These are phyloP conservation scores for Microtus pennsylvanicus DNA, from an alignment of 2,113 vertebrate genomes.

Conservation along the genomic window DNA sequence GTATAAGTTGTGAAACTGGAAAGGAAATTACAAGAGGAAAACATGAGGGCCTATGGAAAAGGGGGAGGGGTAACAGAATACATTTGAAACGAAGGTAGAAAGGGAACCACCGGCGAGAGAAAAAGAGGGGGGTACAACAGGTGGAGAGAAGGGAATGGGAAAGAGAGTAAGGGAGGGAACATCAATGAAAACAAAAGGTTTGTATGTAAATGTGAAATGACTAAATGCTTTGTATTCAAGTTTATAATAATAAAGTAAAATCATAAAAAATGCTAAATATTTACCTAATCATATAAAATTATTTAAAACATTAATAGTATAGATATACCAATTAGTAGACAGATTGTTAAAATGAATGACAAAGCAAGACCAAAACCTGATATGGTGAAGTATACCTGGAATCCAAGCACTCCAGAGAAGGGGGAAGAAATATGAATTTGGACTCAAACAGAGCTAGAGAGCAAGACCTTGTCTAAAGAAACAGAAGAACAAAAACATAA, in stretches of 20 bases:
- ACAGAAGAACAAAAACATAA: background rate
- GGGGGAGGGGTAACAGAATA: background rate
- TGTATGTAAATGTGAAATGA: background rate
- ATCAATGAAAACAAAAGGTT: background rate
- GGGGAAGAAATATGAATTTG: background rate
- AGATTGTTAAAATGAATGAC: background rate
- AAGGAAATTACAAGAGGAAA: background rate
- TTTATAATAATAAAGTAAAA: background rate
- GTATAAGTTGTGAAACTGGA: background rate
- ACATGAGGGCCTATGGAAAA: too few species aligned
- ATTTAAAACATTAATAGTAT: background rate
- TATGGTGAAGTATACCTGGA: background rate
- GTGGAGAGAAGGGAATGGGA: too few species aligned
- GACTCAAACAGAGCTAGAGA: background rate
- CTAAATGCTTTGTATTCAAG: background rate
- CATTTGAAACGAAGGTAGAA: background rate
- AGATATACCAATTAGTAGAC: background rate
- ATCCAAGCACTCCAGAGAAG: too few species aligned
- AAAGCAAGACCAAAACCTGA: background rate
- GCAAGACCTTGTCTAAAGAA: background rate
- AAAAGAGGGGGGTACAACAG: too few species aligned
- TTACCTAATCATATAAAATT: background rate
- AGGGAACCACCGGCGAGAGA: background rate
- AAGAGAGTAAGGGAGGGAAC: background rate
- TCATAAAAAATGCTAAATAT: background rate